phyloP scores from a whole-genome alignment of 2,113 vertebrate species.

The Colossoma macropomum region DNA sequence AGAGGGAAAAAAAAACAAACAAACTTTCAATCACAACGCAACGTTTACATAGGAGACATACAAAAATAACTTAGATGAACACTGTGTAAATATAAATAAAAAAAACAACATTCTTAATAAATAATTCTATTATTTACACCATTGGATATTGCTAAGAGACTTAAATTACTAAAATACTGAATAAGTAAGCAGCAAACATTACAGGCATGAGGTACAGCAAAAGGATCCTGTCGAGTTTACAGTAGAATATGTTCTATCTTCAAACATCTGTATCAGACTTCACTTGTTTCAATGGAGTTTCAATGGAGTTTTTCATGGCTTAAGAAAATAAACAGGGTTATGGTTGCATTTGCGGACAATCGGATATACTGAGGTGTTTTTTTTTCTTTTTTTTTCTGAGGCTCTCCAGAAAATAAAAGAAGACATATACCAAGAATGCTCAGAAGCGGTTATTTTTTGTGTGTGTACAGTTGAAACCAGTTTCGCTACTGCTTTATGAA shows the following conservation, averaged over 20 bases:
- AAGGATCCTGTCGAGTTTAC: conserved; percentile 87
- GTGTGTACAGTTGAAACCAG: conserved; percentile 18
- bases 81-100: conserved; percentile 98
- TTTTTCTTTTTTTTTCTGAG: neutral
- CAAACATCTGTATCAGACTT: conserved; percentile 81
- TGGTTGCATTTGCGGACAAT: neutral
- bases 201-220: conserved; percentile 97
- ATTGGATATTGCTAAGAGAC: conserved; percentile 88
- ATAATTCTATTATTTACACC: conserved; percentile 99
- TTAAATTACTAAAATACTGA: conserved; percentile 90
- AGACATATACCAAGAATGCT: conserved; percentile 17
- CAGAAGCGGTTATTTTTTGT: neutral
- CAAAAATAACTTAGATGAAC: conserved; percentile 99
- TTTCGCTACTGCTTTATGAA: conserved; percentile 23
- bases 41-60: conserved; percentile 81
- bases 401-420: conserved; percentile 42
- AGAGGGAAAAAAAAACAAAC: conserved; percentile 60
- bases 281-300: conserved; percentile 74
- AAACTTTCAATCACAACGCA: conserved; percentile 47
- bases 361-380: neutral
- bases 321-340: conserved; percentile 47
- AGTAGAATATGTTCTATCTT: conserved; percentile 89
- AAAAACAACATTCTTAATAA: conserved; percentile 99
- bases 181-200: conserved; percentile 96
- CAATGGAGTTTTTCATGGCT: conserved; percentile 72